Conservation (phyloP, 2,113 vertebrate genomes). For the Spea bombifrons region DNA sequence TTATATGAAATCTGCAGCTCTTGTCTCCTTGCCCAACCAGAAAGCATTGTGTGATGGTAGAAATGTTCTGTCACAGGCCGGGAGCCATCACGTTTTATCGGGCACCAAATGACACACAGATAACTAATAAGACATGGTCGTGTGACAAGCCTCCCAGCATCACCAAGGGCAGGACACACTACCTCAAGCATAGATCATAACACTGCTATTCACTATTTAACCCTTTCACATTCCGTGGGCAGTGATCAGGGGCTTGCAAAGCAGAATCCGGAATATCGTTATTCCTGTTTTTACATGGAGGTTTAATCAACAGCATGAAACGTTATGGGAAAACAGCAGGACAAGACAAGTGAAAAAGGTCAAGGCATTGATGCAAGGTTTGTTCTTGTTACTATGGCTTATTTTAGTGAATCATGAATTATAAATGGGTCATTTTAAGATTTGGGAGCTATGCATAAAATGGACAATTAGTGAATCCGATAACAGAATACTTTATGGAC, state of each 20-base stretch:
- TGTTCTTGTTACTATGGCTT: too few relatives aligned
- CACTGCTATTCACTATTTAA: not conserved
- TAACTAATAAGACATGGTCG: constrained; percentile 19
- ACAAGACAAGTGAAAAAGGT: too few relatives aligned
- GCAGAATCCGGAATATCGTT: not conserved
- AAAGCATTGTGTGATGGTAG: constrained; percentile 1
- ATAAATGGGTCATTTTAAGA: too few relatives aligned
- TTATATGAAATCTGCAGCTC: not conserved
- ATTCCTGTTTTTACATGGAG: too few relatives aligned
- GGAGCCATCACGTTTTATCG: constrained; percentile 18
- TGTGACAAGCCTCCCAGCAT: constrained; percentile 12
- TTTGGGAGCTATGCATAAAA: too few relatives aligned
- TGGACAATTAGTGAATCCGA: too few relatives aligned
- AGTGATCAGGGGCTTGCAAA: not conserved
- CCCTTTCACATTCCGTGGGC: not conserved
- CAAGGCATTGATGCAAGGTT: too few relatives aligned
- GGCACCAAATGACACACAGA: constrained; percentile 16
- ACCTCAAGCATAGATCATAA: not conserved
- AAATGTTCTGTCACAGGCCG: constrained; percentile 25
- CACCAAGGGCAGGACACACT: not conserved
- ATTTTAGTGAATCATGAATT: too few relatives aligned
- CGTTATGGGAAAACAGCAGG: too few relatives aligned
- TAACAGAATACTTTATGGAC: too few relatives aligned
- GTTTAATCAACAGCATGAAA: too few relatives aligned
- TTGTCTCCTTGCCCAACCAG: not conserved